Conservation (phyloP, 2,113 vertebrate genomes). For the Apodemus speciosus region DNA sequence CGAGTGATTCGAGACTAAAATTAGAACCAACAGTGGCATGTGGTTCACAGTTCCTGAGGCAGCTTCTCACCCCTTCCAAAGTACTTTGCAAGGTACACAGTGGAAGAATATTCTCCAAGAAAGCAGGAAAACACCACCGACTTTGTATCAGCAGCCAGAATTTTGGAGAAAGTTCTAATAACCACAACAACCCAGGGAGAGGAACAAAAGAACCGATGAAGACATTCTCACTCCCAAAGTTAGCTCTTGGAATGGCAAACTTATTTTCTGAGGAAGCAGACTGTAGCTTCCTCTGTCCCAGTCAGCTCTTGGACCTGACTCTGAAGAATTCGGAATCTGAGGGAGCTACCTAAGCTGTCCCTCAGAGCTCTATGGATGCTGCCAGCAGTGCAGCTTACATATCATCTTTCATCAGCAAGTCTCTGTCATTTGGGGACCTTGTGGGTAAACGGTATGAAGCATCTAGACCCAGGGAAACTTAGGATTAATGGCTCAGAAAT, state of each 20-base stretch:
- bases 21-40: conserved; percentile 51
- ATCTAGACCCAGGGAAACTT: not conserved
- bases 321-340: not conserved
- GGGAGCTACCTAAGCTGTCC: not conserved
- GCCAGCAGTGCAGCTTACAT: not conserved
- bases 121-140: not conserved
- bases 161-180: not conserved
- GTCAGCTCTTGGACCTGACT: not conserved
- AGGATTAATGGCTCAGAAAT: not conserved
- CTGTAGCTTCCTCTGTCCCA: too few species aligned
- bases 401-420: not conserved
- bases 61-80: conserved; percentile 58
- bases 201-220: not conserved
- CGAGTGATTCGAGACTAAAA: conserved; percentile 67
- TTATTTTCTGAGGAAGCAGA: not conserved
- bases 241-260: not conserved
- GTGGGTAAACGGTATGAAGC: not conserved
- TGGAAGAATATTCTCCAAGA: conserved; percentile 23
- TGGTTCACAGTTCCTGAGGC: conserved; percentile 54
- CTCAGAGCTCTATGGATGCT: not conserved
- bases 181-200: not conserved
- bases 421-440: not conserved
- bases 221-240: not conserved
- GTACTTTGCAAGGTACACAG: conserved; percentile 47
- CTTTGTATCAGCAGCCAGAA: not conserved